These are phyloP conservation scores for Odontophorus gujanensis DNA, from an alignment of 2,113 vertebrate species.

Conservation along the genomic window DNA sequence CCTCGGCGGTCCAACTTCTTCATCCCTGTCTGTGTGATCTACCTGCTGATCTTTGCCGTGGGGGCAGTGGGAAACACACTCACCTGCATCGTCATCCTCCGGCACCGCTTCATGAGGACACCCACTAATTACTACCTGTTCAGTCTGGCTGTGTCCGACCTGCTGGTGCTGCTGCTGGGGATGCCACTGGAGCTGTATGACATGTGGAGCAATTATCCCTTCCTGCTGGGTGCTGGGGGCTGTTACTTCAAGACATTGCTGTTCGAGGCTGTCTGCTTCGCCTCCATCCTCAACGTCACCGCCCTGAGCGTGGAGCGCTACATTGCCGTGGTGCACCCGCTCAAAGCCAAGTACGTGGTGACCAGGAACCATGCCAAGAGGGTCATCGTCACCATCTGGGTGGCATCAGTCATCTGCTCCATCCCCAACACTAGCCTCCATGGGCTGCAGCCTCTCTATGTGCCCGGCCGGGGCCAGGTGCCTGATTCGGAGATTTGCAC, in stretches of 20 bases:
- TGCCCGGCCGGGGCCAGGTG: conserved; percentile 69
- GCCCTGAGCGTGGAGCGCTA: conserved; percentile 93
- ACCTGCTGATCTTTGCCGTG: conserved; percentile 89
- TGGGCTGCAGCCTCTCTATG: conserved; percentile 77
- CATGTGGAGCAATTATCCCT: conserved; percentile 93
- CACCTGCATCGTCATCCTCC: conserved; percentile 89
- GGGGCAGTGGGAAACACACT: conserved; percentile 88
- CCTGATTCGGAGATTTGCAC: conserved; percentile 83
- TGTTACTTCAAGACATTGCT: conserved; percentile 93
- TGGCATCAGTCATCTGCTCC: conserved; percentile 85
- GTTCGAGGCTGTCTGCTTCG: conserved; percentile 92
- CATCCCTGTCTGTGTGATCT: conserved; percentile 85
- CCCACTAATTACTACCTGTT: conserved; percentile 96
- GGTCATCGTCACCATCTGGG: conserved; percentile 87
- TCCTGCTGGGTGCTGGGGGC: conserved; percentile 84
- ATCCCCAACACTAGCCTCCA: conserved; percentile 95
- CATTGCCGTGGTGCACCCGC: conserved; percentile 91
- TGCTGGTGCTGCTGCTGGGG: conserved; percentile 91
- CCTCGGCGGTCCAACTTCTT: conserved; percentile 84
- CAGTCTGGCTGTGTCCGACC: conserved; percentile 91
- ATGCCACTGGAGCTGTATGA: conserved; percentile 95
- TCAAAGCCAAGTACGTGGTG: conserved; percentile 89
- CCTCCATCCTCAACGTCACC: conserved; percentile 93
- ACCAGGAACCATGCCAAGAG: conserved; percentile 87
- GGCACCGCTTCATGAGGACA: conserved; percentile 89